phyloP scores from a whole-genome alignment of 2,797 vertebrate genomes.

The Mormyrus proboscirostris region DNA sequence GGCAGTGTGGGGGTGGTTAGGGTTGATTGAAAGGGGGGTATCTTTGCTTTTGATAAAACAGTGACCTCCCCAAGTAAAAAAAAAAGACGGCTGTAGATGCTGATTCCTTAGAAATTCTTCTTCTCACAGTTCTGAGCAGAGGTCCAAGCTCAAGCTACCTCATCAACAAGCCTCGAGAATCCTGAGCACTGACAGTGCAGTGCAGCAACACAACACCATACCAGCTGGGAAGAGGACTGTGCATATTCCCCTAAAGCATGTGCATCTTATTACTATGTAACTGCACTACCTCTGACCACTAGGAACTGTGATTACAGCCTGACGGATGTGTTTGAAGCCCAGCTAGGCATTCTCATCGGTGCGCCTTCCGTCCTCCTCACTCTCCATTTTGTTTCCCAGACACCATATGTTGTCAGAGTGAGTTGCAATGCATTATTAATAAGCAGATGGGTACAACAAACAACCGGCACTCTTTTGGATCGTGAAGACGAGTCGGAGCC shows the following conservation, averaged over 20 bases:
- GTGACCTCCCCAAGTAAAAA: neutral
- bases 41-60: conserved; percentile 8
- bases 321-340: neutral
- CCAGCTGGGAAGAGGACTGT: neutral
- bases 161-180: neutral
- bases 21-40: neutral
- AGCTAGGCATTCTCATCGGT: neutral
- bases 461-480: neutral
- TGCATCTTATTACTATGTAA: neutral
- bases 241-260: neutral
- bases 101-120: neutral
- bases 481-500: neutral
- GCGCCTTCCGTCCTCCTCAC: neutral
- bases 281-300: neutral
- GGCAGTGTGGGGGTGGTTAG: neutral
- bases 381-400: neutral
- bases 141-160: neutral
- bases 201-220: neutral
- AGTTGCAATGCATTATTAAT: conserved; percentile 21
- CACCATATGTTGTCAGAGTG: conserved; percentile 4
- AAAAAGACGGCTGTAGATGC: neutral
- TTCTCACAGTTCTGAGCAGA: neutral
- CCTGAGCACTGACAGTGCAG: neutral
- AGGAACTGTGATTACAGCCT: neutral
- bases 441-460: conserved; percentile 3